Base-by-base conservation (phyloP, 2,888 invertebrate species). In the Apotomis capreana region DNA sequence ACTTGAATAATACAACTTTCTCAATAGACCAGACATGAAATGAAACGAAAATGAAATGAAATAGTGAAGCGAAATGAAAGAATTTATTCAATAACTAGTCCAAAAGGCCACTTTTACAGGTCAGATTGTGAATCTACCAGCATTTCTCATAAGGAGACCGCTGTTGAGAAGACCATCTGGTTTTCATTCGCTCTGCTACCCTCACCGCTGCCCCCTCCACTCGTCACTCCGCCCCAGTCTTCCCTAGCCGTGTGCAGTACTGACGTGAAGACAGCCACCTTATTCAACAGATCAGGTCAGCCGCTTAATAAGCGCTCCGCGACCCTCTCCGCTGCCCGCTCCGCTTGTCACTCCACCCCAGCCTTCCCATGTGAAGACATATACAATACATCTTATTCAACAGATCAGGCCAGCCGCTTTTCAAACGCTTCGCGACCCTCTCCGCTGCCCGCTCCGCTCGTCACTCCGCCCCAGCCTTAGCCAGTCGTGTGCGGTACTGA, bases 1-100 rank as follows among this genome's bases (percentile, higher is more conserved):
- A 76, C 76, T 73, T 69, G 74, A 72, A 69, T 76, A 74, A 71
- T 76, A 78, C 78, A 76, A 71, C 73, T 75, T 76, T 76, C 77
- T 76, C 74, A 26, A 26, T 26, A 26, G 26, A 26, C 26, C 26
- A 26, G 26, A 26, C 26, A 26, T 26, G 26, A 26, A 26, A 26
- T 26, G 26, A 26, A 26, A 26, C 26, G 26, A 26, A 26, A 26
- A 2, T 26, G 26, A 26, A 26, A 26, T 26, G 26, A 2, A 26
- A 26, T 26, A 26, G 26, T 26, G 2, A 26, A 26, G 26, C 26
- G 26, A 2, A 26, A 26, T 26, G 2, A 26, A 26, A 26, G 26
- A 2, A 2, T 26, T 26, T 26, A 26, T 26, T 1, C 26, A 26
- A 2, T 26, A 26, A 26, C 26, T 26, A 26, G 2, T 26, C 26